Percentiles rank a stretch among this genome's conserved stretches.
phyloP scores from a whole-genome alignment of 2,113 vertebrate genomes.

The Dicerorhinus sumatrensis region DNA sequence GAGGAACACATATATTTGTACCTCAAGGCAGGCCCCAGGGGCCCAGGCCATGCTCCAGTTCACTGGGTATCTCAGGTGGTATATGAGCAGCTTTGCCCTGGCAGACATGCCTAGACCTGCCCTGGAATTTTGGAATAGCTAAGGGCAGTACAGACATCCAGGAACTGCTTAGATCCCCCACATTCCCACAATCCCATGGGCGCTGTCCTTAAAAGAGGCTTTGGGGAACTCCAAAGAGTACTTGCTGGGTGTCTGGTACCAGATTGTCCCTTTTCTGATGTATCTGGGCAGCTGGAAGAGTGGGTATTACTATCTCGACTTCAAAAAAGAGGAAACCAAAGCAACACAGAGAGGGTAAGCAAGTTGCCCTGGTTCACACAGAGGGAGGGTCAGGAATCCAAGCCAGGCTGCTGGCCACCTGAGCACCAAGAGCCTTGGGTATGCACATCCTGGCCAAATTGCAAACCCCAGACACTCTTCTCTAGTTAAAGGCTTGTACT shows the following conservation, averaged over 20 bases:
- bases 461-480: not conserved
- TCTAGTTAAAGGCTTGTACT: not conserved
- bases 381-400: not conserved
- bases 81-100: constrained; percentile 39
- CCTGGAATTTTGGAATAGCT: constrained; percentile 77
- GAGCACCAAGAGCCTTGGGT: not conserved
- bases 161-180: constrained; percentile 3
- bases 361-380: not conserved
- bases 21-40: not conserved
- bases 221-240: not conserved
- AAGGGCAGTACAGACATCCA: constrained; percentile 42
- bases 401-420: not conserved
- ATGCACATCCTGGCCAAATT: not conserved
- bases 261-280: constrained; percentile 32
- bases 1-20: not conserved
- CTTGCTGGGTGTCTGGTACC: not conserved
- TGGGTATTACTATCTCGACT: not conserved
- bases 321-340: constrained; percentile 10
- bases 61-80: constrained; percentile 55
- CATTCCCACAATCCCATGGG: not conserved
- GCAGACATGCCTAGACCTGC: constrained; percentile 75
- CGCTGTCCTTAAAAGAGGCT: not conserved
- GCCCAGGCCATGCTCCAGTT: not conserved
- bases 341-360: not conserved
- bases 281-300: constrained; percentile 15